These are phyloP conservation scores for Girardia tigrina DNA, from an alignment of 2,888 invertebrate genomes.

Conservation along the genomic window DNA sequence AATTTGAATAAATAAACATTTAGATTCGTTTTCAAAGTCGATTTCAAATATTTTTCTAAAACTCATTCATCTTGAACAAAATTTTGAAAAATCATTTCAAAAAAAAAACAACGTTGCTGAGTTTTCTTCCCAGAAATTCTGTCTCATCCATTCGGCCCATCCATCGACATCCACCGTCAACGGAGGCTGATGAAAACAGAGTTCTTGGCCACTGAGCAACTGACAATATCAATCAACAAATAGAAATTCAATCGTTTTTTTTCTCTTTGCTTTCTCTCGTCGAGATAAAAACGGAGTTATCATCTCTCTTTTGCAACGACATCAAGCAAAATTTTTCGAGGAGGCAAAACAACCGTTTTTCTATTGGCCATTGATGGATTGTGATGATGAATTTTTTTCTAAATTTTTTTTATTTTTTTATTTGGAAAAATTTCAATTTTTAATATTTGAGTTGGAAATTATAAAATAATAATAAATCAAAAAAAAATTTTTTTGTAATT, in stretches of 20 bases:
- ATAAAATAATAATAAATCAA: background rate
- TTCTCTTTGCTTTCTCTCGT: constrained; percentile 7
- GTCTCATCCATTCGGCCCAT: too few relatives aligned
- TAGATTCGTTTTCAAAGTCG: too few relatives aligned
- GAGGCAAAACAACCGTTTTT: constrained; percentile 10
- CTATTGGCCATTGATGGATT: background rate
- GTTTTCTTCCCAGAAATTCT: too few relatives aligned
- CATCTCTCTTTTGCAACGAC: background rate
- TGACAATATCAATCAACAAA: background rate
- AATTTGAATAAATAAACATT: too few relatives aligned
- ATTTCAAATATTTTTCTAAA: too few relatives aligned
- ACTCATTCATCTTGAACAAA: too few relatives aligned
- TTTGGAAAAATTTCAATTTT: background rate
- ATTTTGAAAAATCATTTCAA: too few relatives aligned
- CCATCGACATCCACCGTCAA: too few relatives aligned
- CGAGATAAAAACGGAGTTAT: constrained; percentile 1
- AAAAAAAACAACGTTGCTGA: too few relatives aligned
- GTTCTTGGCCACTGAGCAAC: constrained; percentile 10
- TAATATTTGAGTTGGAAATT: background rate
- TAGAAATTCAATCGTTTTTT: background rate
- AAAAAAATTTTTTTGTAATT: too few relatives aligned
- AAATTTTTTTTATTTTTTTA: background rate
- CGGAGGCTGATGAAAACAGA: too few relatives aligned
- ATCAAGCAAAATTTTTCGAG: background rate
- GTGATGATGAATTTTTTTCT: too few relatives aligned